Base-by-base conservation (phyloP, 2,888 invertebrate species). In the Epirrhoe tristata region DNA sequence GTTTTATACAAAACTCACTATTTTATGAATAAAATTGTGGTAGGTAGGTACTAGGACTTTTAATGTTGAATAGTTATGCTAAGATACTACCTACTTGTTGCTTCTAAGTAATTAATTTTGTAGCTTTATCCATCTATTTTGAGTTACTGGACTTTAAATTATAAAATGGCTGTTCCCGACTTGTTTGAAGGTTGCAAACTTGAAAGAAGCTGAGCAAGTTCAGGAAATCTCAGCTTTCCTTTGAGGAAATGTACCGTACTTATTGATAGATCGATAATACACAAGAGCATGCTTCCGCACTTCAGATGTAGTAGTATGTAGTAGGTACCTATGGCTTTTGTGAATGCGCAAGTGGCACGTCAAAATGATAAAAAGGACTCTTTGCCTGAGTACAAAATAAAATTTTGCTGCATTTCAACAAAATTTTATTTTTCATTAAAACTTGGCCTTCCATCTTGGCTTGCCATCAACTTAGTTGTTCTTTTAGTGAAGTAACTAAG, bases 191-290 rank as follows among this genome's bases (percentile, higher is more conserved):
- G 67, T 58, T 62, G 60, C 55, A 64, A 60, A 68, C 65, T 66
- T 60, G 58, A 70, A 59, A 54, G 52, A 71, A 67, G 55, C 60
- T 52, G 53, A 61, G 67, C 58, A 61, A 67, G 63, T 59, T 65
- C 69, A 72, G 72, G 71, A 73, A 73, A 73, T 73, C 74, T 71
- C 52, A 34, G 65, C 63, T 67, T 72, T 63, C 63, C 68, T 73
- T 75, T 75, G 74, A 74, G 57, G 57, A 34, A 24, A 24, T 24
- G 24, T 24, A 36, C 32, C 43, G 51, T 58, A 63, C 57, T 60
- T 58, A 59, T 60, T 56, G 59, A 58, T 59, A 65, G 69, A 69
- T 74, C 70, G 63, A 72, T 71, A 66, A 51, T 53, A 48, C 51
- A 65, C 61, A 52, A 64, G 66, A 69, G 70, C 68, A 68, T 58